A percentile compares a stretch with the other conserved stretches of the same genome.
Evolutionary conservation across 2,888 invertebrate species (phyloP).

Genomic region (Metacarcinus magister): DNA sequence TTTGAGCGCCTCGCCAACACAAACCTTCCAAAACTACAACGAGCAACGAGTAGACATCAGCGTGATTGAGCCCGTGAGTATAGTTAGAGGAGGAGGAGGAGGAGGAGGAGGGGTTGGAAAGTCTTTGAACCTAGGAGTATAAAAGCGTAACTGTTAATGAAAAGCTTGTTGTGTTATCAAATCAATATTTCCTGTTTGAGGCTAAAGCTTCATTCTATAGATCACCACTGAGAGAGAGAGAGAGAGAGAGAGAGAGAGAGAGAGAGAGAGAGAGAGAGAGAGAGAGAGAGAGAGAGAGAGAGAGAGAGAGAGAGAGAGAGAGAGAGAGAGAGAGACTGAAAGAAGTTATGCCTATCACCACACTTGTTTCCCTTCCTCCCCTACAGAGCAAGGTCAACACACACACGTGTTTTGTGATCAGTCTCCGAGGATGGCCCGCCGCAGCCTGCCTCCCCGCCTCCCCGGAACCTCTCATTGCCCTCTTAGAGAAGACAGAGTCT

Average conservation of each 20-base stretch:
- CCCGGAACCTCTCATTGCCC: neutral
- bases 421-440: neutral
- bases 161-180: neutral
- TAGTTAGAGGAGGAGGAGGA: neutral
- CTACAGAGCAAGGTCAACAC: neutral
- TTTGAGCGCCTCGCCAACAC: neutral
- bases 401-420: conserved; percentile 3
- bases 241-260: conserved; percentile 2
- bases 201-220: neutral
- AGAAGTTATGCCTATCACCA: neutral
- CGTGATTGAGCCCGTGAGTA: neutral
- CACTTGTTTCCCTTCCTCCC: neutral
- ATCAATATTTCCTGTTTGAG: neutral
- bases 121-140: neutral
- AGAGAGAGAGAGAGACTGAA: too few relatives aligned
- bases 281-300: conserved; percentile 7
- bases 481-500: neutral
- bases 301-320: neutral
- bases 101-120: neutral
- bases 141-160: neutral
- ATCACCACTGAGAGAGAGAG: neutral
- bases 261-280: conserved; percentile 22
- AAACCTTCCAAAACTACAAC: neutral
- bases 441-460: neutral
- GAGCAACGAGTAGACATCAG: neutral